These are phyloP conservation scores for Microchirus variegatus DNA, from an alignment of 2,797 vertebrate genomes.

Conservation along the genomic window DNA sequence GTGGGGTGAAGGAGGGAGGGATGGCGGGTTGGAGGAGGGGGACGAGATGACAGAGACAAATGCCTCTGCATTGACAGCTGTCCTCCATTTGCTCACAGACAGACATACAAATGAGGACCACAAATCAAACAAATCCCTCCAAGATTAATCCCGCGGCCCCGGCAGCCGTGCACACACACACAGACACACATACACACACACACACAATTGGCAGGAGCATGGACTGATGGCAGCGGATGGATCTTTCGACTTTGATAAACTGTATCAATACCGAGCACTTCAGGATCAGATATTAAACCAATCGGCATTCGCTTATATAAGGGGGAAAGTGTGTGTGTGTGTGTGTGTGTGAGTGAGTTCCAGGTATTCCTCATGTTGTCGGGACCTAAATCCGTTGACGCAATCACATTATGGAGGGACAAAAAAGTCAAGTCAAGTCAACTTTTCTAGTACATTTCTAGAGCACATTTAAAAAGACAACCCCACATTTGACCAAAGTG, in stretches of 20 bases:
- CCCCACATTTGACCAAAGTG: no score
- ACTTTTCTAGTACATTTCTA: no score
- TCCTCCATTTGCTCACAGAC: constrained; percentile 83
- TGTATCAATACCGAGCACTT: constrained; percentile 75
- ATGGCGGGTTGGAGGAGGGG: constrained; percentile 52
- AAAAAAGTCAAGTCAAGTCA: no score
- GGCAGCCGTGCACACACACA: constrained; percentile 10
- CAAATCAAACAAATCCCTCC: constrained; percentile 76
- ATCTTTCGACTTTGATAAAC: constrained; percentile 76
- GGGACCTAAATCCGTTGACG: no score
- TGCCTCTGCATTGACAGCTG: constrained; percentile 84
- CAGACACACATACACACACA: constrained; percentile 8
- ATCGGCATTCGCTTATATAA: constrained; percentile 47
- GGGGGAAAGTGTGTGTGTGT: constrained; percentile 20
- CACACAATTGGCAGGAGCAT: constrained; percentile 61
- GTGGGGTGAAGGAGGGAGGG: constrained; percentile 27
- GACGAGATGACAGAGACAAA: constrained; percentile 82
- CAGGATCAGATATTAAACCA: constrained; percentile 62
- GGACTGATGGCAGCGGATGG: constrained; percentile 68
- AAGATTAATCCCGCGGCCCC: constrained; percentile 68
- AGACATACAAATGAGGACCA: constrained; percentile 80
- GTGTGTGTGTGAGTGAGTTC: not conserved
- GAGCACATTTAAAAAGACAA: no score
- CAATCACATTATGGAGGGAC: no score
- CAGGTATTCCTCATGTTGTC: no score